Conservation (phyloP, 2,888 invertebrate genomes). For the Eustalomyia histrio region DNA sequence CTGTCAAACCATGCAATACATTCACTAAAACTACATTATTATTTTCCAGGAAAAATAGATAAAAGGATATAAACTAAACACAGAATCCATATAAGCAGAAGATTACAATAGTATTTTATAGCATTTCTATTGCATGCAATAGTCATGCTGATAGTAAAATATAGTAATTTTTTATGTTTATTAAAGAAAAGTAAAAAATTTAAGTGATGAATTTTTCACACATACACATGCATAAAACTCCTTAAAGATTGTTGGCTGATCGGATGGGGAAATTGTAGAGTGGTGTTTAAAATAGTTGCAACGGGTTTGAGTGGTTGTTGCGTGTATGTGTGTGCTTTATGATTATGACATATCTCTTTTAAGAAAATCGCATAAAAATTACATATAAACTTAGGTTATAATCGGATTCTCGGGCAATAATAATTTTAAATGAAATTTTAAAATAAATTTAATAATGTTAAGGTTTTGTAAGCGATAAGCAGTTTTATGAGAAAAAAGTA, state of each 20-base stretch:
- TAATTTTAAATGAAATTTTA: conserved; percentile 34
- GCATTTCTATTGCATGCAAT: conserved; percentile 38
- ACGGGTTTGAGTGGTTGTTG: neutral
- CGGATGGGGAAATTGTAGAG: neutral
- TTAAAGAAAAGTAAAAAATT: conserved; percentile 37
- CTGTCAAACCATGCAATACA: conserved; percentile 44
- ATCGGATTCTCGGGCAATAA: conserved; percentile 25
- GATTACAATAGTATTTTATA: conserved; percentile 49
- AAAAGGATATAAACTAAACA: conserved; percentile 13
- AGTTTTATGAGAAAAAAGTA: conserved; percentile 30
- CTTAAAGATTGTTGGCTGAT: neutral
- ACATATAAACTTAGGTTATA: conserved; percentile 43
- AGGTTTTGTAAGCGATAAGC: conserved; percentile 48
- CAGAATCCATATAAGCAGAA: conserved; percentile 2
- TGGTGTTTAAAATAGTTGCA: neutral
- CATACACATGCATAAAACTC: neutral
- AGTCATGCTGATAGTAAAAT: conserved; percentile 33
- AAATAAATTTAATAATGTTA: conserved; percentile 49
- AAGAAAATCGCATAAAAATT: conserved; percentile 35
- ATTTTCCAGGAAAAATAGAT: conserved; percentile 10
- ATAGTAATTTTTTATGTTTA: conserved; percentile 47
- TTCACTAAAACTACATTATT: conserved; percentile 8
- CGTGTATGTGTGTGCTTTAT: conserved; percentile 2
- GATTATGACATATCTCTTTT: conserved; percentile 14
- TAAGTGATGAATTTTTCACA: conserved; percentile 45